Conservation (phyloP, 2,797 vertebrate species). For the Hydrocynus forskahlii region DNA sequence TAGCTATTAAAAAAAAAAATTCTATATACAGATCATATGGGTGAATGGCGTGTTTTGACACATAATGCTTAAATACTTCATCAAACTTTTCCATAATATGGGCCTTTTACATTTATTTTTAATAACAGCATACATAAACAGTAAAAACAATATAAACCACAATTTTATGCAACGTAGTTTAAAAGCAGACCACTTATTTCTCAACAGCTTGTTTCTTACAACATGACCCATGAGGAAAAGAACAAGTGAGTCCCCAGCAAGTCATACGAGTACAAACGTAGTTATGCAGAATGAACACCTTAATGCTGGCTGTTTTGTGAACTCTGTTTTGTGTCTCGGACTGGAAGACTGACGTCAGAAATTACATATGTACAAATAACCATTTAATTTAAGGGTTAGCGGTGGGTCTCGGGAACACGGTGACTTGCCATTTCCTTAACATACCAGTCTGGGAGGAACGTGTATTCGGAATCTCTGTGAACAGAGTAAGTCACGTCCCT, state of each 20-base stretch:
- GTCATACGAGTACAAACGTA: not conserved
- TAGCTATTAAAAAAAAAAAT: no score
- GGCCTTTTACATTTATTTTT: not conserved
- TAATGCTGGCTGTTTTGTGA: no score
- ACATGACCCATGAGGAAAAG: no score
- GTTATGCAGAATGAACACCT: not conserved
- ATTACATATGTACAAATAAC: not conserved
- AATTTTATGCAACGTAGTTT: not conserved
- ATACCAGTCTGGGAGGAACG: slow-evolving; percentile 87
- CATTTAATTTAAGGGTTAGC: slow-evolving; percentile 39
- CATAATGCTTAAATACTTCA: no score
- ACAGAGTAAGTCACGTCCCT: slow-evolving; percentile 82
- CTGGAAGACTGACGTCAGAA: not conserved
- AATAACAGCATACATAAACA: not conserved
- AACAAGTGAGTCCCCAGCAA: no score
- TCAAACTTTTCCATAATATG: not conserved
- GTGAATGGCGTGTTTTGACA: no score
- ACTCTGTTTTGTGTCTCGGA: not conserved
- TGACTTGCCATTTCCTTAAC: slow-evolving; percentile 69
- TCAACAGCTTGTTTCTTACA: not conserved
- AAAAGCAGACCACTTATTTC: not conserved
- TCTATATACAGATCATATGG: no score
- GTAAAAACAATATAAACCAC: no score
- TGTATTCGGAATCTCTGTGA: slow-evolving; percentile 78
- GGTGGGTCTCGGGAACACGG: slow-evolving; percentile 28